Evolutionary conservation across 1,140 invertebrate species (phyloP), one percentile per base, ranked within the genome.

Genomic region (Reticulitermes speratus): DNA sequence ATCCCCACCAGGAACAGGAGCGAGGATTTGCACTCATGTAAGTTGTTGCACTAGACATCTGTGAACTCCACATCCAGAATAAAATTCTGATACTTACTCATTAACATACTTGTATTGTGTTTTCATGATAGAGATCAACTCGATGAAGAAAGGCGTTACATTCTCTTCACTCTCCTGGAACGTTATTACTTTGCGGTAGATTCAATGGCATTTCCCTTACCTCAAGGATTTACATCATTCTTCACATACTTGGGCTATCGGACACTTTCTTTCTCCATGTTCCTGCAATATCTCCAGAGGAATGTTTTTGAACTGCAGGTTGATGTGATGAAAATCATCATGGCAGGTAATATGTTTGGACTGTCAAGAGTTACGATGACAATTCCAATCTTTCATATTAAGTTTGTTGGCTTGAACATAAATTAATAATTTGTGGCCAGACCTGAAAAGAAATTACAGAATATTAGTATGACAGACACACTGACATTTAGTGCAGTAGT

Each of bases 221-320:
- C 96, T 45, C 95, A 96, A 89, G 96, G 96, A 38, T 97, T 97
- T 89, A 95, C 95, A 21, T 97, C 96, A 21, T 97, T 97, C 91
- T 96, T 97, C 89, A 95, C 96, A 19, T 97, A 96, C 90, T 92
- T 97, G 81, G 96, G 96, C 3, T 97, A 96, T 89, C 92, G 95
- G 87, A 94, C 95, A 5, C 89, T 97, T 85, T 93, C 93, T 83
- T 96, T 95, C 90, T 92, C 94, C 82, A 94, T 94, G 88, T 97
- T 97, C 90, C 88, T 96, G 65, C 96, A 96, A 90, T 96, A 97
- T 89, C 94, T 96, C 65, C 94, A 95, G 88, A 92, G 95, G 86
- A 95, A 95, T 88, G 96, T 96, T 84, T 96, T 97, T 88, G 96
- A 97, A 89, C 90, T 97, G 85, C 96, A 97, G 92, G 95, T 97